Conservation (phyloP, 2,113 vertebrate genomes). For the Nycticebus coucang region DNA sequence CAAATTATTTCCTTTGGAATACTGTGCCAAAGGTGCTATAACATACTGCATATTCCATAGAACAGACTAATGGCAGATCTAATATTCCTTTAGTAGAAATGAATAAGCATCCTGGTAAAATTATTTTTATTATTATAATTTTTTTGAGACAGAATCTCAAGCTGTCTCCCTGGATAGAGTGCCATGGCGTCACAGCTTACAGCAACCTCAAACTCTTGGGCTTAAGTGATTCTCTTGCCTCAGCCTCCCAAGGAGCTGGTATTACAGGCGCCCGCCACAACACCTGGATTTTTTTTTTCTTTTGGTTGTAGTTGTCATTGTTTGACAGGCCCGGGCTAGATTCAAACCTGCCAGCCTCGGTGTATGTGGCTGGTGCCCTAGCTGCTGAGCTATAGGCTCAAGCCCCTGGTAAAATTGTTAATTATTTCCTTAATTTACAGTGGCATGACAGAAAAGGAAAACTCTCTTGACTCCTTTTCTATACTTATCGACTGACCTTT, state of each 20-base stretch:
- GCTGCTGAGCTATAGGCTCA: not conserved
- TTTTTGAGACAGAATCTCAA: no score
- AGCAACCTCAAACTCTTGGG: no score
- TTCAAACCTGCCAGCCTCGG: no score
- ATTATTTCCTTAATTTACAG: conserved; percentile 54
- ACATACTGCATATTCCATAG: not conserved
- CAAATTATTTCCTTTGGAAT: conserved; percentile 33
- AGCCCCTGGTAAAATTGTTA: conserved; percentile 30
- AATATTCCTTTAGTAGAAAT: not conserved
- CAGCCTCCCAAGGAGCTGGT: no score
- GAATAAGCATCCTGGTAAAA: not conserved
- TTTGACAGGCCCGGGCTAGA: no score
- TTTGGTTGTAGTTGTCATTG: no score
- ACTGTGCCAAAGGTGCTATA: not conserved
- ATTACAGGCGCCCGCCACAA: no score
- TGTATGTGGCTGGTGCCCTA: no score
- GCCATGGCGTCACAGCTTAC: no score
- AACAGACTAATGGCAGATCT: conserved; percentile 28
- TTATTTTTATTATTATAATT: not conserved
- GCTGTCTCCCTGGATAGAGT: not conserved
- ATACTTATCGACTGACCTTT: conserved; percentile 23
- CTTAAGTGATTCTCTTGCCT: no score
- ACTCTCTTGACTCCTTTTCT: not conserved
- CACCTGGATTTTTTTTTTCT: no score
- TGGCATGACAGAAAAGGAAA: not conserved